Evolutionary conservation across 1,140 invertebrate genomes (phyloP), one percentile per base, ranked within the genome.

Genomic region (Leptinotarsa defecta): DNA sequence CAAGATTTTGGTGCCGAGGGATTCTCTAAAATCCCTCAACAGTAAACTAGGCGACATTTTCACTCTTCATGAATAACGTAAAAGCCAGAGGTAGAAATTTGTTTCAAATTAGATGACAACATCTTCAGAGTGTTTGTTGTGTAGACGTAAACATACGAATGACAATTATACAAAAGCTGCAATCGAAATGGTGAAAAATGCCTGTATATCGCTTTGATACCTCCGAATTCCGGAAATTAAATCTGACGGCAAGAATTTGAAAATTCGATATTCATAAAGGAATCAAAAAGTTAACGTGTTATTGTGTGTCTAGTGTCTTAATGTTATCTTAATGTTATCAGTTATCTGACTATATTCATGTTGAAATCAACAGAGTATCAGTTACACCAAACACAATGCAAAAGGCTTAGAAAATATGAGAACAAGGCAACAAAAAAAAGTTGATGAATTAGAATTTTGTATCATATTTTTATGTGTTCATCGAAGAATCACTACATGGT

Each of bases 21-120:
- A 69, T 69, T 69, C 48, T 79, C 75, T 75, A 74, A 79, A 81
- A 77, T 81, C 75, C 78, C 52, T 73, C 68, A 79, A 79, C 78
- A 69, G 27, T 69, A 49, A 69, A 13, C 68, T 69, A 20, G 63
- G 63, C 68, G 72, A 75, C 75, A 68, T 74, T 72, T 68, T 76
- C 77, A 78, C 73, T 78, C 75, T 76, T 78, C 77, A 76, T 78
- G 68, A 69, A 69, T 69, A 69, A 71, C 70, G 70, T 71, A 61
- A 24, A 71, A 13, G 69, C n/a, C n/a, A 48, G 19, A 71, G 68
- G 68, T 69, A 69, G 27, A 69, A 43, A 69, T 69, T 69, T 69
- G 68, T 34, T 19, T 17, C 11, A 65, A 22, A 65, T 24, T 65
- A 65, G 22, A 27, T 27, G 61, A 68, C 34, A 43, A 43, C 3